phyloP scores from a whole-genome alignment of 2,888 invertebrate genomes.

The Orgyia antiqua region DNA sequence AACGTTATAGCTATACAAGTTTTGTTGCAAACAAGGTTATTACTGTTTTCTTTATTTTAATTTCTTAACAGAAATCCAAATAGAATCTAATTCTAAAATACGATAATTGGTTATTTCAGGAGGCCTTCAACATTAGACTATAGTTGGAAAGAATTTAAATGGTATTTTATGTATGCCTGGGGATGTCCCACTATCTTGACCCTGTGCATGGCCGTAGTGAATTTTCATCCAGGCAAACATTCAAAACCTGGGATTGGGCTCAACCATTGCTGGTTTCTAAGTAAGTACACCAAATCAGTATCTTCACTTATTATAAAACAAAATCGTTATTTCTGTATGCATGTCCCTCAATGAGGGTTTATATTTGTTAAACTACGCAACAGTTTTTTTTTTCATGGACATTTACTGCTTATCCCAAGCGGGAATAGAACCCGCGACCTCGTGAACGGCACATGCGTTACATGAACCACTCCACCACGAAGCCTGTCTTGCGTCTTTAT shows the following conservation, averaged over 20 bases:
- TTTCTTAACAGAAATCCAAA: not conserved
- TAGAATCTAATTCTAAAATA: too few species aligned
- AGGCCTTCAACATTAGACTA: constrained; percentile 42
- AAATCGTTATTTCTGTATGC: too few species aligned
- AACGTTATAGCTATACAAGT: constrained; percentile 83
- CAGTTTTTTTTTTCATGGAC: too few species aligned
- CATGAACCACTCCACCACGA: too few species aligned
- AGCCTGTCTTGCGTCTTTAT: too few species aligned
- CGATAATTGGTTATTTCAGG: too few species aligned
- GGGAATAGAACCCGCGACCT: too few species aligned
- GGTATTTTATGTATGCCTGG: constrained; percentile 79
- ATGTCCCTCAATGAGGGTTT: not conserved
- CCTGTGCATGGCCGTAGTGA: constrained; percentile 70
- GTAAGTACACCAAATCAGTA: constrained; percentile 61
- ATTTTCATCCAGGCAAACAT: constrained; percentile 71
- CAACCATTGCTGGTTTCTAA: constrained; percentile 80
- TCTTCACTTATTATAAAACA: too few species aligned
- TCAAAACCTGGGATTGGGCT: constrained; percentile 78
- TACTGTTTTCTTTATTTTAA: constrained; percentile 3
- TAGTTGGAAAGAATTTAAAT: constrained; percentile 78
- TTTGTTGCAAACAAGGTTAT: constrained; percentile 80
- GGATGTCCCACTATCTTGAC: constrained; percentile 76
- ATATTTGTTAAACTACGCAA: too few species aligned
- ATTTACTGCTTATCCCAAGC: too few species aligned
- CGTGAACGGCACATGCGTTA: too few species aligned